phyloP scores from a whole-genome alignment of 64 coral and sea anemone genomes.

The Pachyseris speciosa region DNA sequence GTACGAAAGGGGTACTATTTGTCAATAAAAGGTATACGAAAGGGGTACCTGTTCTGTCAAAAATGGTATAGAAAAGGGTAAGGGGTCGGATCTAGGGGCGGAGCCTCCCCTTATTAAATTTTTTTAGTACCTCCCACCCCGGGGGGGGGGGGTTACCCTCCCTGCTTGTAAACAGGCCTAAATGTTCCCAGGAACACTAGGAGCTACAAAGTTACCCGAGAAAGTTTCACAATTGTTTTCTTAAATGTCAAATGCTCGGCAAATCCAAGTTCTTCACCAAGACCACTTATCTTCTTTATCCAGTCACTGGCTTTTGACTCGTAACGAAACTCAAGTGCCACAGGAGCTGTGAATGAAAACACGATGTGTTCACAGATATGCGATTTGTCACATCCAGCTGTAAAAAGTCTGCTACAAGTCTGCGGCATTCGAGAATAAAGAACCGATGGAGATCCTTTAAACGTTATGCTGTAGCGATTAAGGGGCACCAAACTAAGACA shows the following conservation, averaged over 20 bases:
- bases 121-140: no score
- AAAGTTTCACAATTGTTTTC: not conserved
- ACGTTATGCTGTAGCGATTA: not conserved
- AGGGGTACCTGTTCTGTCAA: no score
- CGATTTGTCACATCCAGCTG: not conserved
- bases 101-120: no score
- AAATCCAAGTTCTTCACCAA: not conserved
- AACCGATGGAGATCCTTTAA: not conserved
- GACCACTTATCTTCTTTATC: not conserved
- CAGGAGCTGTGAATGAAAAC: conserved; percentile 38
- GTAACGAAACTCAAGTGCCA: conserved; percentile 12
- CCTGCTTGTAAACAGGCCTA: no score
- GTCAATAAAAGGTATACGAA: no score
- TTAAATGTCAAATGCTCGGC: not conserved
- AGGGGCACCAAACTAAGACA: conserved; percentile 14
- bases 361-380: not conserved
- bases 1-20: no score
- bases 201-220: not conserved
- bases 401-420: not conserved
- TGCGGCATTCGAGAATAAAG: not conserved
- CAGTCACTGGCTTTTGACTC: not conserved
- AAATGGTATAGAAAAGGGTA: no score
- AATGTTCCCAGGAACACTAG: no score
- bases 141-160: no score
- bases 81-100: no score